phyloP scores from a whole-genome alignment of 2,797 vertebrate species.

The Leuciscus waleckii region DNA sequence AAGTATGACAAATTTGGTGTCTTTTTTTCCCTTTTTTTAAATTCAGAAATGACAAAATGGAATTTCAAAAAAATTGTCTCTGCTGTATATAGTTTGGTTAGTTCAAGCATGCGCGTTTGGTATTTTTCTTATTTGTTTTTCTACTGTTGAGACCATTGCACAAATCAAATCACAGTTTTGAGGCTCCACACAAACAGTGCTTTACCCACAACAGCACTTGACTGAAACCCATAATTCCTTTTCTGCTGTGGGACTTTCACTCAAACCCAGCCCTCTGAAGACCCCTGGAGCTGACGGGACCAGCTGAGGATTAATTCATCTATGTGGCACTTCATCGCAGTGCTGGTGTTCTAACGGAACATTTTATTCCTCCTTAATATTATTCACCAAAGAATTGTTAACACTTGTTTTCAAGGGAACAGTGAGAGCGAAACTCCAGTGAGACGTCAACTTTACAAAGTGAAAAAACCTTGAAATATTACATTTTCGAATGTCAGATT shows the following conservation, averaged over 20 bases:
- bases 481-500: conserved; percentile 47
- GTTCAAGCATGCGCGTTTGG: not conserved
- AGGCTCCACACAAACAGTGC: not conserved
- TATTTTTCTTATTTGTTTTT: not conserved
- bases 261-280: conserved; percentile 16
- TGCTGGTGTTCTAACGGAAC: conserved; percentile 57
- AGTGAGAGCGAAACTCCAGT: conserved; percentile 57
- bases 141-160: not conserved
- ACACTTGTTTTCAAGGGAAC: conserved; percentile 64
- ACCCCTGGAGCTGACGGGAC: conserved; percentile 44
- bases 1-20: conserved; percentile 69
- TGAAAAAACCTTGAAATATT: conserved; percentile 73
- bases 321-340: conserved; percentile 64
- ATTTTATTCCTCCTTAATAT: conserved; percentile 52
- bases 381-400: conserved; percentile 69
- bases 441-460: conserved; percentile 60
- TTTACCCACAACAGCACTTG: not conserved
- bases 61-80: not conserved
- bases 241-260: conserved; percentile 33
- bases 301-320: conserved; percentile 67
- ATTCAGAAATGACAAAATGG: not conserved
- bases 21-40: not conserved
- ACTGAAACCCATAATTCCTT: conserved; percentile 46
- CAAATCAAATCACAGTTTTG: conserved; percentile 10
- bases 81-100: not conserved